Percentiles rank a stretch among this genome's conserved stretches.
These are phyloP conservation scores for Pardalotus punctatus DNA, from an alignment of 2,113 vertebrate species.

Conservation along the genomic window DNA sequence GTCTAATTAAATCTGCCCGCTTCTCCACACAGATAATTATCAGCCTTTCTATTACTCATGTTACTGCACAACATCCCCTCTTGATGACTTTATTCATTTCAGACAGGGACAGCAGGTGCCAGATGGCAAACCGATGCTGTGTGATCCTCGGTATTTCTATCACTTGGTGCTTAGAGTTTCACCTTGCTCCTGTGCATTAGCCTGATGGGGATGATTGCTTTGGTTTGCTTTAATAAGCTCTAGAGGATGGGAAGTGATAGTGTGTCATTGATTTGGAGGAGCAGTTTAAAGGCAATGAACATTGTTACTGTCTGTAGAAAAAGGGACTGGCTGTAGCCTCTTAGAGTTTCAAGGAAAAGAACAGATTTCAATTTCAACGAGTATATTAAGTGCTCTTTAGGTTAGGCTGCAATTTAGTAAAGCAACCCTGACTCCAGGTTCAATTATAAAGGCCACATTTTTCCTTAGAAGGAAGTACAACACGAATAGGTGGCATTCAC, in stretches of 20 bases:
- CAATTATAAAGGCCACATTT: conserved; percentile 65
- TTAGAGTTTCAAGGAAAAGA: conserved; percentile 6
- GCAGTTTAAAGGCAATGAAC: conserved; percentile 53
- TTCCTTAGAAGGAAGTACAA: not conserved
- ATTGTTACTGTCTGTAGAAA: conserved; percentile 25
- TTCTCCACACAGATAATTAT: conserved; percentile 65
- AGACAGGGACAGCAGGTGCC: conserved; percentile 71
- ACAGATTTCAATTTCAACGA: conserved; percentile 61
- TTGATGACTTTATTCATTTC: conserved; percentile 66
- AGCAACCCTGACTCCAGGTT: conserved; percentile 37
- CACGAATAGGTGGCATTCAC: not conserved
- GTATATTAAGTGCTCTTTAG: conserved; percentile 65
- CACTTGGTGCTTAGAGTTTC: conserved; percentile 66
- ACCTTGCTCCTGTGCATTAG: conserved; percentile 56
- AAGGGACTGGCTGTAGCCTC: conserved; percentile 37
- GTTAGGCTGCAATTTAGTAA: conserved; percentile 60
- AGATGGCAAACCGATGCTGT: conserved; percentile 64
- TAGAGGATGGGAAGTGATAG: conserved; percentile 51
- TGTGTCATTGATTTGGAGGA: conserved; percentile 26
- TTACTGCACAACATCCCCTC: conserved; percentile 57
- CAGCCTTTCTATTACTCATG: conserved; percentile 66
- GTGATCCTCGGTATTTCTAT: conserved; percentile 38
- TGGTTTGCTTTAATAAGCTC: conserved; percentile 43
- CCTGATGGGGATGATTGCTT: conserved; percentile 28
- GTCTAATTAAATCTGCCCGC: conserved; percentile 67